Evolutionary conservation across 2,888 invertebrate genomes (phyloP).

Genomic region (Atrina japonica): DNA sequence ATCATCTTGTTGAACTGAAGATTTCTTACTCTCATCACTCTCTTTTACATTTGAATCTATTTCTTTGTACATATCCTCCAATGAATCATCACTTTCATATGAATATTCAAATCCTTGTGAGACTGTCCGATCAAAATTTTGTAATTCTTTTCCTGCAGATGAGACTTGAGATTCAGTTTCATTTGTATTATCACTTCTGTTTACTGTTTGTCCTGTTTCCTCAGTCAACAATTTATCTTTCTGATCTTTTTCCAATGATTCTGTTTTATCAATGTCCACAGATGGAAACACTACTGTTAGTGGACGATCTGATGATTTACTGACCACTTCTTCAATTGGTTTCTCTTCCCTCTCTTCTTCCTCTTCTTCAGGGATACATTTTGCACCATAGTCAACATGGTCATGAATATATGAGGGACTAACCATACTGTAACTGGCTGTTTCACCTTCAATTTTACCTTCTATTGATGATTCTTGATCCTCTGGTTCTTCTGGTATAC

Average conservation of each 20-base stretch:
- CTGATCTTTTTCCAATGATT: neutral
- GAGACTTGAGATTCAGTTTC: neutral
- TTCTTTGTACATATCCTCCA: conserved; percentile 6
- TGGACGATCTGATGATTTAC: conserved; percentile 37
- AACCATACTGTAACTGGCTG: neutral
- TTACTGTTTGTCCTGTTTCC: neutral
- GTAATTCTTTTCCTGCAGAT: neutral
- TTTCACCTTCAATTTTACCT: neutral
- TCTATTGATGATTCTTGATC: conserved; percentile 13
- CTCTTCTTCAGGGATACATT: conserved; percentile 58
- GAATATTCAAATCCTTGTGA: neutral
- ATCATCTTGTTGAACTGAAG: neutral
- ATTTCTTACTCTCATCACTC: neutral
- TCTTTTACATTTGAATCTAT: neutral
- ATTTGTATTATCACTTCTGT: neutral
- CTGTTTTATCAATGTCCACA: conserved; percentile 22
- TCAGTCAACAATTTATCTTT: neutral
- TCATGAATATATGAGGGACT: neutral
- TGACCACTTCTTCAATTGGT: conserved; percentile 26
- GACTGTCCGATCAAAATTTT: conserved; percentile 11
- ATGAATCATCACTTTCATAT: conserved; percentile 21
- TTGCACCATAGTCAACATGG: conserved; percentile 4
- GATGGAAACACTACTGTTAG: conserved; percentile 29
- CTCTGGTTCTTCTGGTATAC: conserved; percentile 48
- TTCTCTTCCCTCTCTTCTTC: conserved; percentile 60